Evolutionary conservation across 2,888 invertebrate genomes (phyloP).

Genomic region (Epiblema foenella): DNA sequence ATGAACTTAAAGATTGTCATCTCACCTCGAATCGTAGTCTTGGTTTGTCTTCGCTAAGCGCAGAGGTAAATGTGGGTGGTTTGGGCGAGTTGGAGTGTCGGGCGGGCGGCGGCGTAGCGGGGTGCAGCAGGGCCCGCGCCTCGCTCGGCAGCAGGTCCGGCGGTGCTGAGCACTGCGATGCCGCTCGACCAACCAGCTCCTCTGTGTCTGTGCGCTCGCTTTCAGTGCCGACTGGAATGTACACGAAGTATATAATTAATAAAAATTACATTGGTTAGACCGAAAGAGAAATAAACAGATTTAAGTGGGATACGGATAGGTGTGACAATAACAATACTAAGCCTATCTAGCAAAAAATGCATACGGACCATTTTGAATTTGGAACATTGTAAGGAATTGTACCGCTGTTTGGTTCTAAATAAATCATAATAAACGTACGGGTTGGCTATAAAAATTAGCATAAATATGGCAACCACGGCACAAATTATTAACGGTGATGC

Average conservation of each 20-base stretch:
- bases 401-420: background rate
- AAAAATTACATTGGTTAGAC: background rate
- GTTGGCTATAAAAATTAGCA: background rate
- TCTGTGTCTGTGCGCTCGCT: conserved; percentile 88
- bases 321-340: background rate
- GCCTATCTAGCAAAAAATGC: background rate
- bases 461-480: conserved; percentile 8
- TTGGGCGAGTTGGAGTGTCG: conserved; percentile 49
- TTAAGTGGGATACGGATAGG: background rate
- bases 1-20: background rate
- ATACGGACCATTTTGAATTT: too few species aligned
- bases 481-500: conserved; percentile 1
- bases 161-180: conserved; percentile 87
- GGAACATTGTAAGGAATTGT: background rate
- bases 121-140: conserved; percentile 79
- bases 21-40: conserved; percentile 77
- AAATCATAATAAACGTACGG: background rate
- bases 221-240: conserved; percentile 86
- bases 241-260: conserved; percentile 15
- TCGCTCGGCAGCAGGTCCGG: conserved; percentile 86
- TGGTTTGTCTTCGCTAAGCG: conserved; percentile 61
- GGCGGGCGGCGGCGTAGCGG: conserved; percentile 57
- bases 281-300: too few species aligned
- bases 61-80: conserved; percentile 48
- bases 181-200: conserved; percentile 87